A percentile compares a stretch with the other conserved stretches of the same genome.
These are phyloP conservation scores for Agriotes lineatus DNA, from an alignment of 2,888 invertebrate genomes.

Conservation along the genomic window DNA sequence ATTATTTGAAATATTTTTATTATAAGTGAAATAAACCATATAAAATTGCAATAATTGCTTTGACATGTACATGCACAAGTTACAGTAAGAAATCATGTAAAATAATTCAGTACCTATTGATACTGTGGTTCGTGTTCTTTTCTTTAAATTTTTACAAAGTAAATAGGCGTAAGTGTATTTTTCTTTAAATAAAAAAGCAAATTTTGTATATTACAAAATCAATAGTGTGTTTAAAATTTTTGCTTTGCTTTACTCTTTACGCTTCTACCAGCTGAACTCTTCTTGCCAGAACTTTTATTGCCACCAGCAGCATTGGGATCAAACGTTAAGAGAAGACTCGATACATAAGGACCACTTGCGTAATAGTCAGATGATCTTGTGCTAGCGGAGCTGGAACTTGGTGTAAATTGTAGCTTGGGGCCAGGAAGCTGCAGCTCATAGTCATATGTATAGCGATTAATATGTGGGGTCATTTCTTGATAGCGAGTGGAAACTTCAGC, in stretches of 20 bases:
- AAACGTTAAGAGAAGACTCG: constrained; percentile 27
- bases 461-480: constrained; percentile 56
- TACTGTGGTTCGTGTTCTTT: background rate
- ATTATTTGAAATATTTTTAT: constrained; percentile 3
- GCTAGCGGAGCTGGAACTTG: constrained; percentile 45
- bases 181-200: no score
- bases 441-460: constrained; percentile 57
- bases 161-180: no score
- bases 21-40: background rate
- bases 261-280: background rate
- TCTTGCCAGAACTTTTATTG: constrained; percentile 9
- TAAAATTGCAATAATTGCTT: background rate
- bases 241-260: background rate
- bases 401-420: constrained; percentile 33
- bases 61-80: background rate
- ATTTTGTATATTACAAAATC: constrained; percentile 1
- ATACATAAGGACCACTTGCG: constrained; percentile 11
- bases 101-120: background rate
- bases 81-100: constrained; percentile 1
- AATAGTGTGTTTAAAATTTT: background rate
- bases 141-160: background rate
- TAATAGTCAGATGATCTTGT: constrained; percentile 37
- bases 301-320: constrained; percentile 5
- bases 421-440: constrained; percentile 56
- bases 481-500: constrained; percentile 66